Evolutionary conservation across 1,140 invertebrate genomes (phyloP).

Genomic region (Euborellia annulipes): DNA sequence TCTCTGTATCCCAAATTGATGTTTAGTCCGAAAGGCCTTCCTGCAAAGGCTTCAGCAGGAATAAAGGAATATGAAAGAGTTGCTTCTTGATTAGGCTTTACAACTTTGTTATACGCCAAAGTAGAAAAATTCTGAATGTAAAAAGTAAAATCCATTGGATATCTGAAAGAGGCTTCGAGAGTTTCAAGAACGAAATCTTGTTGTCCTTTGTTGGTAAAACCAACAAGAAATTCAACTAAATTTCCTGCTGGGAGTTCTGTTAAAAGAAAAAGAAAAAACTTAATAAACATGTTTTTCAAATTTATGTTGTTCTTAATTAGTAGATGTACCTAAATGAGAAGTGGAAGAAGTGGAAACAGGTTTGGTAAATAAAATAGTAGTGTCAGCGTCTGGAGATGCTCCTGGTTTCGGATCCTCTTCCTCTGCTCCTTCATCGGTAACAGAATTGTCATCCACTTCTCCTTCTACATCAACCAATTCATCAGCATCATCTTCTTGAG

Average conservation of each 20-base stretch:
- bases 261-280: no score
- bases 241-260: constrained; percentile 82
- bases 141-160: constrained; percentile 96
- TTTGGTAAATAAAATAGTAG: constrained; percentile 81
- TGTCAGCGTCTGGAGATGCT: constrained; percentile 84
- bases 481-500: constrained; percentile 58
- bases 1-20: constrained; percentile 90
- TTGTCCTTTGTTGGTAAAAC: constrained; percentile 88
- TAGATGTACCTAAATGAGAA: no score
- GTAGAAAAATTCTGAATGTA: constrained; percentile 97
- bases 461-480: constrained; percentile 55
- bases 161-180: constrained; percentile 93
- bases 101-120: constrained; percentile 71
- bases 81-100: constrained; percentile 82
- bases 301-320: no score
- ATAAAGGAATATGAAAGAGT: constrained; percentile 91
- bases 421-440: constrained; percentile 27
- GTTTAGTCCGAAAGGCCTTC: constrained; percentile 87
- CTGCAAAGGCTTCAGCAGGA: constrained; percentile 87
- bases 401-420: constrained; percentile 50
- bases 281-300: no score
- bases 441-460: constrained; percentile 30
- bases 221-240: constrained; percentile 87
- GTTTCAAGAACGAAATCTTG: constrained; percentile 82
- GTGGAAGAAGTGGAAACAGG: constrained; percentile 36